phyloP scores from a whole-genome alignment of 2,888 invertebrate genomes.

The Loripinus fragilis region DNA sequence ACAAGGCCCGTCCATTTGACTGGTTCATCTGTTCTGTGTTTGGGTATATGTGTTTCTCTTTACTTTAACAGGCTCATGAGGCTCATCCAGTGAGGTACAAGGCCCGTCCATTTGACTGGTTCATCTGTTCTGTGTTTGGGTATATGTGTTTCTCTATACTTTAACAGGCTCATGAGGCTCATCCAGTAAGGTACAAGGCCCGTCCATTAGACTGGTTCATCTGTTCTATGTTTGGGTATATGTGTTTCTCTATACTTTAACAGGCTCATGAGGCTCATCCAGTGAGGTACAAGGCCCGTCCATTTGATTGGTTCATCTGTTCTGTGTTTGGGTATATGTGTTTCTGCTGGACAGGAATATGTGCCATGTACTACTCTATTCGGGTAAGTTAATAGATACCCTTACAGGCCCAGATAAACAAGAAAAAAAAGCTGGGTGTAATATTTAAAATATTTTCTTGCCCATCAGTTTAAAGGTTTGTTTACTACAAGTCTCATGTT shows the following conservation, averaged over 20 bases:
- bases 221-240: not conserved
- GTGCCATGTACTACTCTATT: slow-evolving; percentile 1
- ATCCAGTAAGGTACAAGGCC: not conserved
- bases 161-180: not conserved
- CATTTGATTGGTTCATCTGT: slow-evolving; percentile 9
- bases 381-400: not conserved
- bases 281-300: not conserved
- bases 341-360: not conserved
- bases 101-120: no score
- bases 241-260: not conserved
- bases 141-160: no score
- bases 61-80: no score
- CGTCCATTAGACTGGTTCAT: slow-evolving; percentile 4
- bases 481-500: no score
- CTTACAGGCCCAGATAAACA: no score
- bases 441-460: no score
- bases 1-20: not conserved
- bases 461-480: no score
- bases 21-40: slow-evolving; percentile 7
- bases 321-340: not conserved
- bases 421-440: no score
- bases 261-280: slow-evolving; percentile 3
- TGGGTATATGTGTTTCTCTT: not conserved
- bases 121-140: no score
- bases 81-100: no score